phyloP scores from a whole-genome alignment of 2,888 invertebrate genomes.

The Pyrochroa serraticornis region DNA sequence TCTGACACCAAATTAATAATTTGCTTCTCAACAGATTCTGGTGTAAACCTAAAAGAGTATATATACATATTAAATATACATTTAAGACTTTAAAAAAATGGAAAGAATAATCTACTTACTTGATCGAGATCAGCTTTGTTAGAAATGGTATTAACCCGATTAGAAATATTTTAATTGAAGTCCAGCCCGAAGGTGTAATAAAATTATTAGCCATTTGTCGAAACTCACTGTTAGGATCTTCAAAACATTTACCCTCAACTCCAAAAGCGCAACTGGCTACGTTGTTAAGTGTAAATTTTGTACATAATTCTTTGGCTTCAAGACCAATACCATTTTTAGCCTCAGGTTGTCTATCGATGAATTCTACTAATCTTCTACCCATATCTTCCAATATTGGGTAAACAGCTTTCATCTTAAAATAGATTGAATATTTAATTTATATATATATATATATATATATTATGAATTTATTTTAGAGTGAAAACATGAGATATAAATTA shows the following conservation, averaged over 20 bases:
- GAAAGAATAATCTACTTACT: conserved; percentile 3
- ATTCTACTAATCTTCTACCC: conserved; percentile 53
- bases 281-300: conserved; percentile 51
- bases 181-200: conserved; percentile 18
- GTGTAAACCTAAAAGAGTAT: conserved; percentile 37
- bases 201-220: conserved; percentile 36
- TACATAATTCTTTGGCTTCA: conserved; percentile 53
- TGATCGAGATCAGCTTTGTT: conserved; percentile 15
- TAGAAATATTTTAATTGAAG: conserved; percentile 10
- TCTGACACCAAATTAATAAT: conserved; percentile 48
- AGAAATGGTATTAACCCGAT: conserved; percentile 19
- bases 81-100: neutral
- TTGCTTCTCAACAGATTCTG: conserved; percentile 45
- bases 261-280: conserved; percentile 59
- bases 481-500: no score
- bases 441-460: no score
- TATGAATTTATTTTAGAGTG: no score
- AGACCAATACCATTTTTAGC: conserved; percentile 49
- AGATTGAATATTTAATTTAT: no score
- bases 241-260: conserved; percentile 55
- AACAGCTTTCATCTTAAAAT: conserved; percentile 58
- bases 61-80: conserved; percentile 11
- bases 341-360: conserved; percentile 50
- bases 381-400: conserved; percentile 59
- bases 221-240: conserved; percentile 39